A percentile compares a stretch with the other conserved stretches of the same genome.
Evolutionary conservation across 2,888 invertebrate species (phyloP).

Genomic region (Standfussiana lucernea): DNA sequence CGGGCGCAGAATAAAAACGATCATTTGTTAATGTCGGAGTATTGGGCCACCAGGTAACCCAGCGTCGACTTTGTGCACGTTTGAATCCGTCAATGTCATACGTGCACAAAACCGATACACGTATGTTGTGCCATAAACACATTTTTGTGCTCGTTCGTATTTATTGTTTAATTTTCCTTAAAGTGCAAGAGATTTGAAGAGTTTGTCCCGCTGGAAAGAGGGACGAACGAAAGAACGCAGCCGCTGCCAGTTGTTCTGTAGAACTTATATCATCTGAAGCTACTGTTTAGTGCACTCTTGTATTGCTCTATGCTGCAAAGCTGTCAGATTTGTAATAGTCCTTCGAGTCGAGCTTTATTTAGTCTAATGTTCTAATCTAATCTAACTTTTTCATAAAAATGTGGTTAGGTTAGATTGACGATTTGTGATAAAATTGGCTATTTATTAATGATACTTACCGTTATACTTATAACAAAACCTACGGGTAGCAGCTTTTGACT

Average conservation of each 20-base stretch:
- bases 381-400: background rate
- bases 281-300: background rate
- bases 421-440: slow-evolving; percentile 3
- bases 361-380: background rate
- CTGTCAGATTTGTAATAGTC: background rate
- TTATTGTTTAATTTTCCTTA: slow-evolving; percentile 1
- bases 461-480: slow-evolving; percentile 65
- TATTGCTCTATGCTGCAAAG: background rate
- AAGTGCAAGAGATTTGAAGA: background rate
- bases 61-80: slow-evolving; percentile 71
- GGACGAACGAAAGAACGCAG: no score
- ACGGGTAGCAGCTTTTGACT: slow-evolving; percentile 65
- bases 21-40: slow-evolving; percentile 87
- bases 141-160: slow-evolving; percentile 12
- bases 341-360: background rate
- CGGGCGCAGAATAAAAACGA: slow-evolving; percentile 87
- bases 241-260: background rate
- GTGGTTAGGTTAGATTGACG: background rate
- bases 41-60: slow-evolving; percentile 80
- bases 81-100: slow-evolving; percentile 74
- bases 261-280: no score
- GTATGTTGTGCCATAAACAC: slow-evolving; percentile 19
- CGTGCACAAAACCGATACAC: slow-evolving; percentile 46
- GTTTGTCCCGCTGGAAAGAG: background rate
- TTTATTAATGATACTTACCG: slow-evolving; percentile 42